Evolutionary conservation across 2,888 invertebrate genomes (phyloP).

Genomic region (Alloscopus bannaensis): DNA sequence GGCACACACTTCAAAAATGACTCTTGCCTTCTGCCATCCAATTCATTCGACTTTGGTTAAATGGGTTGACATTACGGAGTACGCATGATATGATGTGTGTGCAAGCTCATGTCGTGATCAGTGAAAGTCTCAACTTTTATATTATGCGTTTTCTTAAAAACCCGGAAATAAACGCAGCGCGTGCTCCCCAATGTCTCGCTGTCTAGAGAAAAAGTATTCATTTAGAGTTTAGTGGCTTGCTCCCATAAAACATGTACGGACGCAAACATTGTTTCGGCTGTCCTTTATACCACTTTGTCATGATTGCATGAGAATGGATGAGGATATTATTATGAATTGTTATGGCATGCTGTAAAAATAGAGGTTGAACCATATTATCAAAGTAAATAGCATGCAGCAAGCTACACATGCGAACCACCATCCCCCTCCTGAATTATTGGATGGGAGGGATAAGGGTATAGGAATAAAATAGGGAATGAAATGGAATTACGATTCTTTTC

Average conservation of each 20-base stretch:
- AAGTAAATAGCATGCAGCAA: constrained; percentile 27
- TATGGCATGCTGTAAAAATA: constrained; percentile 57
- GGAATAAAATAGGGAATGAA: constrained; percentile 8
- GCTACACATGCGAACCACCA: too few relatives aligned
- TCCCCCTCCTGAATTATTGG: background rate
- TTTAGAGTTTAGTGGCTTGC: too few relatives aligned
- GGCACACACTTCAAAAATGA: constrained; percentile 12
- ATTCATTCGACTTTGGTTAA: constrained; percentile 46
- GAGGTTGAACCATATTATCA: constrained; percentile 30
- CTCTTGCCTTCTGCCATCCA: constrained; percentile 37
- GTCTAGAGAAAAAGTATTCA: too few relatives aligned
- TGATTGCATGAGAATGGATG: constrained; percentile 40
- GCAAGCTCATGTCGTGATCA: too few relatives aligned
- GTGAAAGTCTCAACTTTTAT: too few relatives aligned
- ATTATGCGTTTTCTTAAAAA: too few relatives aligned
- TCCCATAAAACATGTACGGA: too few relatives aligned
- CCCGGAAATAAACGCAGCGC: too few relatives aligned
- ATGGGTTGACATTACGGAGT: constrained; percentile 38
- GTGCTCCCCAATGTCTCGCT: too few relatives aligned
- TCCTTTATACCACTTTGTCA: constrained; percentile 22
- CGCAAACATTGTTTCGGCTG: too few relatives aligned
- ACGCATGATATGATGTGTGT: constrained; percentile 7
- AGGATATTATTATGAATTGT: constrained; percentile 59
- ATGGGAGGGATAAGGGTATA: constrained; percentile 7
- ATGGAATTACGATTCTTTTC: constrained; percentile 9